Evolutionary conservation across 2,797 vertebrate genomes (phyloP).

Genomic region (Fistularia tabacaria): DNA sequence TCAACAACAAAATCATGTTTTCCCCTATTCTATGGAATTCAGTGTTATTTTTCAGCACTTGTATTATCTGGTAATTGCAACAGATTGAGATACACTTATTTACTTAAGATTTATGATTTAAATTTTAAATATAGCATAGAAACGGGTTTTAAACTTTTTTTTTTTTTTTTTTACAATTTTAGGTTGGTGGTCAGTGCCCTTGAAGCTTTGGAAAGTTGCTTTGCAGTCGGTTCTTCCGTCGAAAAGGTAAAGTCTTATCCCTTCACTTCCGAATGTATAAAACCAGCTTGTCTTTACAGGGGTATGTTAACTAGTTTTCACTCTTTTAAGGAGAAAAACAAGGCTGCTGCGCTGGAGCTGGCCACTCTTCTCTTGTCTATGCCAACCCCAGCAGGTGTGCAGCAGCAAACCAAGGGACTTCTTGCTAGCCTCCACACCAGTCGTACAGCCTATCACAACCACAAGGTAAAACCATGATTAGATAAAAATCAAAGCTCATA

Average conservation of each 20-base stretch:
- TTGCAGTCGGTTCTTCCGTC: conserved; percentile 88
- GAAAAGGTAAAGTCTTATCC: conserved; percentile 84
- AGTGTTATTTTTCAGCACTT: conserved; percentile 50
- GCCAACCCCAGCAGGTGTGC: conserved; percentile 92
- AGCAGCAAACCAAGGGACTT: conserved; percentile 98
- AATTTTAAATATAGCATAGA: conserved; percentile 1
- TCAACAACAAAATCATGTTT: conserved; percentile 14
- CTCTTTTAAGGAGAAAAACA: conserved; percentile 87
- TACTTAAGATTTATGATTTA: conserved; percentile 1
- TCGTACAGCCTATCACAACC: conserved; percentile 95
- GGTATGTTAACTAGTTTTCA: conserved; percentile 10
- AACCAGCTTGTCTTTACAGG: not conserved
- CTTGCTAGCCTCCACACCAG: conserved; percentile 95
- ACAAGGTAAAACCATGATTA: conserved; percentile 81
- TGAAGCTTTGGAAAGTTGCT: conserved; percentile 97
- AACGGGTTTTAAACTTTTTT: conserved; percentile 34
- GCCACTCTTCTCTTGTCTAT: conserved; percentile 93
- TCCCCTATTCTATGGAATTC: conserved; percentile 44
- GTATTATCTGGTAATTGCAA: conserved; percentile 43
- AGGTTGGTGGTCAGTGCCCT: conserved; percentile 98
- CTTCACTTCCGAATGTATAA: not conserved
- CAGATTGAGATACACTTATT: conserved; percentile 25
- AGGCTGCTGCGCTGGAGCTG: conserved; percentile 88
- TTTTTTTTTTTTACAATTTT: conserved; percentile 38
- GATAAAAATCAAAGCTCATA: not conserved